phyloP scores from a whole-genome alignment of 2,888 invertebrate species.

The Tupiocoris notatus region DNA sequence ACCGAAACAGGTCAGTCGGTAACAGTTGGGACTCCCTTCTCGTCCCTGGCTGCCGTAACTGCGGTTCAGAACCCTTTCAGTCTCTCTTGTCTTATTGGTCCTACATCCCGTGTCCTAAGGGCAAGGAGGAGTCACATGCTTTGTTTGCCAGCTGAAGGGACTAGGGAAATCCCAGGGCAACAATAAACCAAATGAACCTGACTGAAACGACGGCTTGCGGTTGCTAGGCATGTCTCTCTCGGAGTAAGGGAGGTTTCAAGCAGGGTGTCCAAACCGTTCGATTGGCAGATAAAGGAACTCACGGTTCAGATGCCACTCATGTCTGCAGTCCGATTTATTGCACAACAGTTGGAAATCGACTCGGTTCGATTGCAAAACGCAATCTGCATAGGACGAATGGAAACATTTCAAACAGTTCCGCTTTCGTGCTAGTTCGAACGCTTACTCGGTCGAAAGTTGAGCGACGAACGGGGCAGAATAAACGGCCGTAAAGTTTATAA shows the following conservation, averaged over 20 bases:
- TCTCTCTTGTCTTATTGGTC: not conserved
- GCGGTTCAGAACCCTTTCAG: not conserved
- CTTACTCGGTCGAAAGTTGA: not conserved
- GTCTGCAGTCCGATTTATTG: too few species aligned
- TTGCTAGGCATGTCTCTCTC: not conserved
- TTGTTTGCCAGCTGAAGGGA: slow-evolving; percentile 4
- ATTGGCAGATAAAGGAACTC: too few species aligned
- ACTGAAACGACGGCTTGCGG: not conserved
- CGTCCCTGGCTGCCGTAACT: not conserved
- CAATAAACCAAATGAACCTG: slow-evolving; percentile 39
- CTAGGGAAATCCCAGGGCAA: slow-evolving; percentile 26
- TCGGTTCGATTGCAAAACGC: not conserved
- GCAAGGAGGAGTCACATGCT: not conserved
- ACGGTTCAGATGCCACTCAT: too few species aligned
- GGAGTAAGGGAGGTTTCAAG: too few species aligned
- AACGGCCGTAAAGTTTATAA: not conserved
- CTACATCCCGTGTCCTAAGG: not conserved
- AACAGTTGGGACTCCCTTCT: not conserved
- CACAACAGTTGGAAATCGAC: too few species aligned
- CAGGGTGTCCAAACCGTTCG: too few species aligned
- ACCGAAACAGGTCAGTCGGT: slow-evolving; percentile 25
- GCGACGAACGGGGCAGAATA: not conserved
- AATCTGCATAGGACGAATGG: not conserved
- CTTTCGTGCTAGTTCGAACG: not conserved
- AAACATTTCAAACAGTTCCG: not conserved